Evolutionary conservation across 2,797 vertebrate genomes (phyloP), one percentile per base, ranked within the genome.

Genomic region (Moxostoma hubbsi): DNA sequence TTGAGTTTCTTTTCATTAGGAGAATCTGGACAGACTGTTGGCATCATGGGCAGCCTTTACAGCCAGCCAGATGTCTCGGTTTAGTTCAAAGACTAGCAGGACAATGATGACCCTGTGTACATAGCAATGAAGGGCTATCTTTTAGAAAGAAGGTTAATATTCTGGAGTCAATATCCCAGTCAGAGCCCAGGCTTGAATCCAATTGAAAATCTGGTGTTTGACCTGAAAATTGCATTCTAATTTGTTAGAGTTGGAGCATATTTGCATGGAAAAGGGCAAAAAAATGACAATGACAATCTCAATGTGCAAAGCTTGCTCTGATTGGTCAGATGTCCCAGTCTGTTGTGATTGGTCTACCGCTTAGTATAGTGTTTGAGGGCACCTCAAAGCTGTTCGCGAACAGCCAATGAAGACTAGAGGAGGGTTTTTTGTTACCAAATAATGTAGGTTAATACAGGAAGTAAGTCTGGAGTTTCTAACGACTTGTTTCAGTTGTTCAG

Each of bases 111-210:
- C 10, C 10, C 12, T 54, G 45, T 46, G 63, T 24, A 24, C 36
- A 59, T 10, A 53, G 45, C 54, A 53, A 24, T 11, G 6, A 69
- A 47, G 49, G 51, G 58, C 5, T 16, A 13, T 55, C n/a, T 67
- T 77, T 13, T 62, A 73, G 69, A 66, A 77, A 59, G 45, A 47
- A 55, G 50, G 50, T 47, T 72, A 57, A 72, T 58, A 79, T 71
- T 72, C 62, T 57, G 12, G 36, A 36, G 36, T 36, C 36, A 72
- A 49, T 36, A 15, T n/a, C 75, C 55, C n/a, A 53, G 47, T 47
- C 24, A 57, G 18, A 67, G 13, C 43, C 53, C 50, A 49, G 59
- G 73, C 47, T 74, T 36, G 5, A 68, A 68, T 74, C 36, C 46
- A 79, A 66, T 13, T 65, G 55, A 80, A 80, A 24, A 66, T 59